Evolutionary conservation across 2,797 vertebrate genomes (phyloP).

Genomic region (Falco concolor): DNA sequence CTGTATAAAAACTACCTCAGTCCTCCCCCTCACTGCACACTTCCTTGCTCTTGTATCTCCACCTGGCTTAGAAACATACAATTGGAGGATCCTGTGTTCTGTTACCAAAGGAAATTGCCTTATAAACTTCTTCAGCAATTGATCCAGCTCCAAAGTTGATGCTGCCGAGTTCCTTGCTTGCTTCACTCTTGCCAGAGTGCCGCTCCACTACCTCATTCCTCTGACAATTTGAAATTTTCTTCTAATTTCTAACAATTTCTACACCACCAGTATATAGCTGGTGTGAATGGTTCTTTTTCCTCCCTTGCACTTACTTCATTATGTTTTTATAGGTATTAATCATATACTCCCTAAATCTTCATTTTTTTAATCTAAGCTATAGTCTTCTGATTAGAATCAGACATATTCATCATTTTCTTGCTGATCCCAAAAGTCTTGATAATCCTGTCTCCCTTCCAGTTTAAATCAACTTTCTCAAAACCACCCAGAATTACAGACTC

Average conservation of each 20-base stretch:
- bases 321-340: background rate
- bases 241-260: background rate
- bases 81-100: background rate
- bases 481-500: background rate
- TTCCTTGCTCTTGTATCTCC: background rate
- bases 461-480: background rate
- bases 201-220: background rate
- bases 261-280: background rate
- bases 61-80: background rate
- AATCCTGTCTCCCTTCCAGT: background rate
- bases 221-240: background rate
- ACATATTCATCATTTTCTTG: background rate
- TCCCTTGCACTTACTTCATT: background rate
- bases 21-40: background rate
- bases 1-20: background rate
- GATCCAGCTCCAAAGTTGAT: background rate
- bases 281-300: background rate
- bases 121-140: background rate
- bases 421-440: background rate
- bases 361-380: background rate
- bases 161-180: background rate
- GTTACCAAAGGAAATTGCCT: background rate
- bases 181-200: background rate
- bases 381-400: background rate
- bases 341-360: background rate